Percentiles rank a stretch among this genome's conserved stretches.
These are phyloP conservation scores for Columbina picui DNA, from an alignment of 2,113 vertebrate genomes.

Conservation along the genomic window DNA sequence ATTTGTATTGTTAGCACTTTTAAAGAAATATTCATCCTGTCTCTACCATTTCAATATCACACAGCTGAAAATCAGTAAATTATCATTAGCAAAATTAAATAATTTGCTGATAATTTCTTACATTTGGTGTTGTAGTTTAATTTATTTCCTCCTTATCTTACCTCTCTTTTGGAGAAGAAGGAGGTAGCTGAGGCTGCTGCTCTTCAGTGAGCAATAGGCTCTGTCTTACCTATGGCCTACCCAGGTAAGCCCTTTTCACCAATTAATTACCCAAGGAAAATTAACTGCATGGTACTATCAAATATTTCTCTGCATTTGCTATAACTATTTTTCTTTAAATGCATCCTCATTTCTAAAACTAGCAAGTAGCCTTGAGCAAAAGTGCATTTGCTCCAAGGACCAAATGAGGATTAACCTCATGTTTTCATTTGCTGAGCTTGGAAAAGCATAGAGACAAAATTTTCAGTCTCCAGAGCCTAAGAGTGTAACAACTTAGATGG, in stretches of 20 bases:
- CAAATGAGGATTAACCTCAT: not conserved
- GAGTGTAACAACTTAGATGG: not conserved
- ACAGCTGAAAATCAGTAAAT: not conserved
- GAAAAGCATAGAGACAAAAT: not conserved
- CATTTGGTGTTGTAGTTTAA: not conserved
- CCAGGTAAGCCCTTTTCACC: not conserved
- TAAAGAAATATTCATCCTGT: not conserved
- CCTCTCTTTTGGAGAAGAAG: not conserved
- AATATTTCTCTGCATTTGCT: not conserved
- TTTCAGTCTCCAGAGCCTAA: not conserved
- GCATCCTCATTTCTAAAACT: not conserved
- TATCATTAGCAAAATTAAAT: not conserved
- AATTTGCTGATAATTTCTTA: not conserved
- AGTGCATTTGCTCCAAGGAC: not conserved
- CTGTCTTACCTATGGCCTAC: not conserved
- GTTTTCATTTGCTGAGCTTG: not conserved
- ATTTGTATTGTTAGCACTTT: not conserved
- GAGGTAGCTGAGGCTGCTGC: not conserved
- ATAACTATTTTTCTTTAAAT: not conserved
- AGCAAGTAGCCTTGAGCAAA: not conserved
- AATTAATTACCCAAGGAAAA: not conserved
- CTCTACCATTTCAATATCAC: not conserved
- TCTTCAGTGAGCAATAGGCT: not conserved
- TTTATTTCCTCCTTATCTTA: not conserved
- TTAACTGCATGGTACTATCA: not conserved